phyloP scores from a whole-genome alignment of 2,113 vertebrate species.

The Mustela nigripes region DNA sequence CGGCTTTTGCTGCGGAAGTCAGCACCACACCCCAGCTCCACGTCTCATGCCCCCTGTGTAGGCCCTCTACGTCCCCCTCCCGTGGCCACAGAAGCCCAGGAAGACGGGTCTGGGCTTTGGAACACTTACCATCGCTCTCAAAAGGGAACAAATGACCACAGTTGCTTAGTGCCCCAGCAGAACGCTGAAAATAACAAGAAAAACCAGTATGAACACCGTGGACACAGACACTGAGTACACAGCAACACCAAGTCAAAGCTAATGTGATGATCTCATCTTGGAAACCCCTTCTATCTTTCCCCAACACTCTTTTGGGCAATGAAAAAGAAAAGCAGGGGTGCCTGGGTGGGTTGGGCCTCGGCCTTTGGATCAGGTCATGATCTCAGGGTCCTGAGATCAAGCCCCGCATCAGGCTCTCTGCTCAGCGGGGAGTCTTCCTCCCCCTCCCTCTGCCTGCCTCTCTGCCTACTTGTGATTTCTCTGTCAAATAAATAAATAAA shows the following conservation, averaged over 20 bases:
- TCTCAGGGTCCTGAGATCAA: too few species aligned
- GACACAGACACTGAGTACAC: background rate
- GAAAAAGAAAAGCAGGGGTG: background rate
- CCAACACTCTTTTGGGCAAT: background rate
- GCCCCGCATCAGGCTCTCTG: too few species aligned
- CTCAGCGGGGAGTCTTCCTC: too few species aligned
- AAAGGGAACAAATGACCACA: slow-evolving; percentile 87
- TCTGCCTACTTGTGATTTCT: too few species aligned
- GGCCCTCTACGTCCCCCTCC: background rate
- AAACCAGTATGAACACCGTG: slow-evolving; percentile 67
- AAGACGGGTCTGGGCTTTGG: background rate
- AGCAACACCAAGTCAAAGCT: background rate
- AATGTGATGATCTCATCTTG: fast-evolving
- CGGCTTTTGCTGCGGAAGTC: slow-evolving; percentile 81
- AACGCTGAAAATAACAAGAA: slow-evolving; percentile 88
- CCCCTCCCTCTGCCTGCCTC: too few species aligned
- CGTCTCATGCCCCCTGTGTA: slow-evolving; percentile 21
- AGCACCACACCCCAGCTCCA: slow-evolving; percentile 28
- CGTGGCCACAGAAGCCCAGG: slow-evolving; percentile 67
- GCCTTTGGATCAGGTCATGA: too few species aligned
- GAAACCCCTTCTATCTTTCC: background rate
- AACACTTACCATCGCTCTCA: slow-evolving; percentile 89
- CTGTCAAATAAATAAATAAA: too few species aligned
- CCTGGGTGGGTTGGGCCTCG: too few species aligned
- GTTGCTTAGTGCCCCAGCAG: slow-evolving; percentile 87